These are phyloP conservation scores for Baccha elongata DNA, from an alignment of 2,888 invertebrate species.

Conservation along the genomic window DNA sequence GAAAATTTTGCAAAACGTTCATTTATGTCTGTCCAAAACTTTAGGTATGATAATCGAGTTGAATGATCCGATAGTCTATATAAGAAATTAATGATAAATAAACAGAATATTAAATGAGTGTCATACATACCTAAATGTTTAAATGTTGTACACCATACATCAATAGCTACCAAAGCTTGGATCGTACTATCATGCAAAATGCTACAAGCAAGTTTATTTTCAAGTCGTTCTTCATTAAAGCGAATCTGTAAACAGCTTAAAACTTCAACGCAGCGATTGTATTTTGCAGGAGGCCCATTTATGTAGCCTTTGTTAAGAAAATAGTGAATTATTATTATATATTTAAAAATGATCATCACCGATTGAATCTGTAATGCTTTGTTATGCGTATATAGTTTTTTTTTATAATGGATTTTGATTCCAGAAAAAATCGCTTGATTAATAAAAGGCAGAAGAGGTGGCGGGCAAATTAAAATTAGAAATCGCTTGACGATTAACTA, in stretches of 20 bases:
- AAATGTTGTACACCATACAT: slow-evolving; percentile 46
- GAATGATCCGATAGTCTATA: background rate
- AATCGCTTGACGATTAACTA: too few species aligned
- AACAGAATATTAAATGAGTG: background rate
- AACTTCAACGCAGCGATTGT: slow-evolving; percentile 34
- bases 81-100: background rate
- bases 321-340: too few species aligned
- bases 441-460: too few species aligned
- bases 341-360: too few species aligned
- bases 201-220: background rate
- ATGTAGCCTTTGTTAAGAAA: slow-evolving; percentile 11
- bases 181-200: slow-evolving; percentile 26
- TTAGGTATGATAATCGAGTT: slow-evolving; percentile 10
- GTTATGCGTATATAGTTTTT: too few species aligned
- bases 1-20: slow-evolving; percentile 43
- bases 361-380: too few species aligned
- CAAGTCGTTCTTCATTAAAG: background rate
- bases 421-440: too few species aligned
- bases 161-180: slow-evolving; percentile 29
- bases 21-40: slow-evolving; percentile 51
- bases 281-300: background rate
- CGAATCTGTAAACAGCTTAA: slow-evolving; percentile 13
- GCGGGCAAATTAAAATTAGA: too few species aligned
- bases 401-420: too few species aligned
- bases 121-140: slow-evolving; percentile 36